Evolutionary conservation across 1,140 invertebrate species (phyloP).

Genomic region (Choristoneura fumiferana): DNA sequence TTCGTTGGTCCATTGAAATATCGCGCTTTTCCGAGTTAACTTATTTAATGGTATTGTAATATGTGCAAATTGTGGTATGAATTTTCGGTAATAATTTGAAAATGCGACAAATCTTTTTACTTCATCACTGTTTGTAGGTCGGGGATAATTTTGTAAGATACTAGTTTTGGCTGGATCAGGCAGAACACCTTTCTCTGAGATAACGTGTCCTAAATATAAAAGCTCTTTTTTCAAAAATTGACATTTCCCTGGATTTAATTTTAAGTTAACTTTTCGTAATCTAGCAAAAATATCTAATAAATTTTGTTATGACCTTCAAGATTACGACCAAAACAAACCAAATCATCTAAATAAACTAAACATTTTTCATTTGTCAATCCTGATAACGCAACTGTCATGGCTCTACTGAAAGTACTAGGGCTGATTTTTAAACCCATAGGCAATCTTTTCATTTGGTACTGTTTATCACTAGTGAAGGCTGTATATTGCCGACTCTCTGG

Average conservation of each 20-base stretch:
- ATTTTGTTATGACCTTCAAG: slow-evolving; percentile 32
- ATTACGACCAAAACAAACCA: slow-evolving; percentile 31
- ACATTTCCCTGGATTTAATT: slow-evolving; percentile 46
- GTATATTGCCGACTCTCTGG: slow-evolving; percentile 53
- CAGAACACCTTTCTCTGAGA: slow-evolving; percentile 37
- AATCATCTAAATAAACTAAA: slow-evolving; percentile 38
- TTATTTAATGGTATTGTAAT: slow-evolving; percentile 35
- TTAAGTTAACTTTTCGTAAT: slow-evolving; percentile 42
- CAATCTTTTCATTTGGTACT: slow-evolving; percentile 41
- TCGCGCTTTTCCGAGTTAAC: slow-evolving; percentile 32
- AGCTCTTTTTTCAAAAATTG: slow-evolving; percentile 45
- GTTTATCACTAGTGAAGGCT: slow-evolving; percentile 52
- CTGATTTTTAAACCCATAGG: slow-evolving; percentile 56
- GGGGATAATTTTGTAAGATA: slow-evolving; percentile 38
- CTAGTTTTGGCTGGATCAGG: slow-evolving; percentile 43
- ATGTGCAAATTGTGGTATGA: slow-evolving; percentile 39
- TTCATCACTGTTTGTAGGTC: slow-evolving; percentile 34
- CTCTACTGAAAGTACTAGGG: slow-evolving; percentile 29
- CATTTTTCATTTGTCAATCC: slow-evolving; percentile 29
- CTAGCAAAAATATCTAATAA: slow-evolving; percentile 31
- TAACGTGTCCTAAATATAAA: slow-evolving; percentile 44
- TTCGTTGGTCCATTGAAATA: slow-evolving; percentile 33
- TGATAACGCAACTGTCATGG: slow-evolving; percentile 33
- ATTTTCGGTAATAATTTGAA: slow-evolving; percentile 33
- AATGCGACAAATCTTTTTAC: slow-evolving; percentile 42